phyloP scores from a whole-genome alignment of 2,888 invertebrate genomes.

The Sussaba pulchella region DNA sequence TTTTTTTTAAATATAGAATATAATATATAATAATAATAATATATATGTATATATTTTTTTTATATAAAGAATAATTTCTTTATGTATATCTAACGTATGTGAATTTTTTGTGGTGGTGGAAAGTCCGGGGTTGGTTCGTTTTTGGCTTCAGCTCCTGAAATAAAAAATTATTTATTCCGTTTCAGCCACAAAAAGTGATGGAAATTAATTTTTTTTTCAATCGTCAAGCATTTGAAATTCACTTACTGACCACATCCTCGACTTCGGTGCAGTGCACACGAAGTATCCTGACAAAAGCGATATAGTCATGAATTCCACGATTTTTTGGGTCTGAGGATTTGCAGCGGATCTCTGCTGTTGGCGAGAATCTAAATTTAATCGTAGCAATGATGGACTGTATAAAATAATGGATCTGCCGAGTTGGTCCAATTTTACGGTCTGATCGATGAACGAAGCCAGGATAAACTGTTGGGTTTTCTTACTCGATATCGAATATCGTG shows the following conservation, averaged over 20 bases:
- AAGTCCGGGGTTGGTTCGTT: slow-evolving; percentile 52
- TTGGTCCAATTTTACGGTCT: no score
- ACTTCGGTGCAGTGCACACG: slow-evolving; percentile 72
- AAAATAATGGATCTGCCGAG: no score
- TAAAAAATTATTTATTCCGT: neutral
- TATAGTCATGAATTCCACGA: slow-evolving; percentile 66
- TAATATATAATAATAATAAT: no score
- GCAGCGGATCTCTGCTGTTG: slow-evolving; percentile 55
- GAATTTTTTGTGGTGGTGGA: slow-evolving; percentile 54
- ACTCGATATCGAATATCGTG: slow-evolving; percentile 77
- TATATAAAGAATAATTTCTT: no score
- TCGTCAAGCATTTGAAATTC: neutral
- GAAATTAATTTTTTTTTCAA: neutral
- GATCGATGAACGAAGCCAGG: neutral
- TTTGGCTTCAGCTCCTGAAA: slow-evolving; percentile 56
- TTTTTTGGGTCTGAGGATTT: slow-evolving; percentile 4
- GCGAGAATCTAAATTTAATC: slow-evolving; percentile 70
- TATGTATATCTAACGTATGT: slow-evolving; percentile 64
- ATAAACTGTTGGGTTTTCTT: slow-evolving; percentile 44
- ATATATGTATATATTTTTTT: no score
- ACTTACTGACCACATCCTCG: slow-evolving; percentile 69
- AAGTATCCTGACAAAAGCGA: slow-evolving; percentile 73
- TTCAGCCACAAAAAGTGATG: neutral
- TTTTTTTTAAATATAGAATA: no score
- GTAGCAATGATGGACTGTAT: neutral